These are phyloP conservation scores for Petrosia ficiformis DNA, from an alignment of 37 sponge, comb jelly and placozoan genomes.

Conservation along the genomic window DNA sequence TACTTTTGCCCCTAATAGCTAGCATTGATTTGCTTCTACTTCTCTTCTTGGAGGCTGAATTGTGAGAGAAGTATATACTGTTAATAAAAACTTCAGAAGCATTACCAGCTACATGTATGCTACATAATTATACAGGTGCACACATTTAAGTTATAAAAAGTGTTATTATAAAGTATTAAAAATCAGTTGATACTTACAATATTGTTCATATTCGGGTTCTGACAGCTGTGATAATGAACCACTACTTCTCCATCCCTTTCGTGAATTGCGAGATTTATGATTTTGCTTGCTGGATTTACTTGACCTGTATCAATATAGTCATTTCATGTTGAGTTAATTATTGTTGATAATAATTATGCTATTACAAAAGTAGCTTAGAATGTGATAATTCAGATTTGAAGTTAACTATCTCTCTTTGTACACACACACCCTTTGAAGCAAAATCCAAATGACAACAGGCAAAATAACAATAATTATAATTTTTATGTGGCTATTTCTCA, in stretches of 20 bases:
- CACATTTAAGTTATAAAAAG: too few species aligned
- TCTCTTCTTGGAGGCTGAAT: not conserved
- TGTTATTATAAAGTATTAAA: not conserved
- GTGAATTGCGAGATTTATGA: not conserved
- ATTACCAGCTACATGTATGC: too few species aligned
- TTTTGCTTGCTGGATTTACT: not conserved
- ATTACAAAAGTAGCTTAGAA: too few species aligned
- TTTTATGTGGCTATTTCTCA: too few species aligned
- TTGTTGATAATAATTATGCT: too few species aligned
- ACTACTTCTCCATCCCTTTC: not conserved
- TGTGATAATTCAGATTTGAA: too few species aligned
- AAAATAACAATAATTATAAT: too few species aligned
- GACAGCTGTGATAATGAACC: slow-evolving; percentile 8
- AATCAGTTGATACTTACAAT: not conserved
- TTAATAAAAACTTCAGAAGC: not conserved
- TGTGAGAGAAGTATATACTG: not conserved
- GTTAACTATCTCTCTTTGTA: too few species aligned
- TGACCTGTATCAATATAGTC: not conserved
- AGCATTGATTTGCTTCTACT: slow-evolving; percentile 2
- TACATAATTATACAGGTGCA: too few species aligned
- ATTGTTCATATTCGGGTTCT: not conserved
- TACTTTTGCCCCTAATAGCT: slow-evolving; percentile 20
- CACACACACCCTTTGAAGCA: too few species aligned
- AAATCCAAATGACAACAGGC: too few species aligned
- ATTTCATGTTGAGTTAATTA: too few species aligned